Evolutionary conservation across 2,888 invertebrate species (phyloP).

Genomic region (Caenorhabditis sp.): DNA sequence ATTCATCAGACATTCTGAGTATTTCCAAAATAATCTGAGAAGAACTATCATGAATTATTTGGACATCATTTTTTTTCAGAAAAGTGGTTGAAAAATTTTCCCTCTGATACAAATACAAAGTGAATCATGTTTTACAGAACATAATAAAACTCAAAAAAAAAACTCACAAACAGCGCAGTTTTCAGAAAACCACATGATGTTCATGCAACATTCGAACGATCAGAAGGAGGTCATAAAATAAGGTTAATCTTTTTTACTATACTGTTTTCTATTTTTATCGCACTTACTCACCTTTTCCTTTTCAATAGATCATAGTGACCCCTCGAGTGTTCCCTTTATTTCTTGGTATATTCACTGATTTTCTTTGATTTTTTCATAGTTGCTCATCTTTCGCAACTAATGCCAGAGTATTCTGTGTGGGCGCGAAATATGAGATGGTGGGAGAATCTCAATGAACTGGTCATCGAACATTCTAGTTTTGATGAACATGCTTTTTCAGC

Average conservation of each 20-base stretch:
- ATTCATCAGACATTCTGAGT: too few relatives aligned
- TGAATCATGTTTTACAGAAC: too few relatives aligned
- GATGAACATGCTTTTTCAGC: not conserved
- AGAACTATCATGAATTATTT: too few relatives aligned
- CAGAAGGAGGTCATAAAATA: conserved; percentile 1
- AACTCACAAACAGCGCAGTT: too few relatives aligned
- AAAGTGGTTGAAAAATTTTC: too few relatives aligned
- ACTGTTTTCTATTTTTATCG: conserved; percentile 5
- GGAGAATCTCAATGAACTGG: conserved; percentile 19
- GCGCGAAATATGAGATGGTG: conserved; percentile 38
- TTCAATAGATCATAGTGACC: not conserved
- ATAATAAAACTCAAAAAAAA: too few relatives aligned
- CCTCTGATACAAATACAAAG: too few relatives aligned
- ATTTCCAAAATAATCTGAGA: too few relatives aligned
- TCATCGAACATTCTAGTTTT: conserved; percentile 43
- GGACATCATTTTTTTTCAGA: too few relatives aligned
- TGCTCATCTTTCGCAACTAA: not conserved
- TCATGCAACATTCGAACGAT: not conserved
- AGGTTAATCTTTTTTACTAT: not conserved
- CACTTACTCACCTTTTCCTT: not conserved
- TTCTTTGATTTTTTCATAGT: not conserved
- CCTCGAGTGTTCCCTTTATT: not conserved
- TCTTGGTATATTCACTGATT: not conserved
- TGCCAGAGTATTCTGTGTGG: conserved; percentile 23
- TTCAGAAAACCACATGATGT: not conserved